phyloP scores from a whole-genome alignment of 2,113 vertebrate species.

The Theristicus caerulescens region DNA sequence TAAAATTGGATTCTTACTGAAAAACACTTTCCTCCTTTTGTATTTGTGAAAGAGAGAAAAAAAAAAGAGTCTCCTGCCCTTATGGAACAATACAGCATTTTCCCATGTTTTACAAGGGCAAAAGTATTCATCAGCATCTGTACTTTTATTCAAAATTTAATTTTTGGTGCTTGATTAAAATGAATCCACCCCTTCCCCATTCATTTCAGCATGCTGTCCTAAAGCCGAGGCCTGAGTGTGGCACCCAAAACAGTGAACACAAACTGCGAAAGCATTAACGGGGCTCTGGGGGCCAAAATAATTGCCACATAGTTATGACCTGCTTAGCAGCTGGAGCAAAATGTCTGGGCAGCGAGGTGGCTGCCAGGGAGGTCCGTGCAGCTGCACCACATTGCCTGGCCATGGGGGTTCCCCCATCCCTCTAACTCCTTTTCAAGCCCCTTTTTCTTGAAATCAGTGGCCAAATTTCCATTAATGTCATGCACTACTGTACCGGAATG shows the following conservation, averaged over 20 bases:
- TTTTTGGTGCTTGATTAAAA: neutral
- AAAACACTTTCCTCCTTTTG: neutral
- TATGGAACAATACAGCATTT: neutral
- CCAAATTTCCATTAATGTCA: neutral
- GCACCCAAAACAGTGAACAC: neutral
- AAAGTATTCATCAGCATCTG: neutral
- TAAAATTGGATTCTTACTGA: constrained; percentile 22
- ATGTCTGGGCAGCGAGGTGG: neutral
- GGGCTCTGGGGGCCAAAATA: neutral
- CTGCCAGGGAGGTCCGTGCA: neutral
- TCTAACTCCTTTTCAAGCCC: neutral
- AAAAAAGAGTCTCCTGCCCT: neutral
- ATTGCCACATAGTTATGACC: neutral
- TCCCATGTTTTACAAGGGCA: neutral
- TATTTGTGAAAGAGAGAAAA: neutral
- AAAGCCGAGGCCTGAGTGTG: neutral
- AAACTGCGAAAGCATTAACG: neutral
- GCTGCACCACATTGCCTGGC: neutral
- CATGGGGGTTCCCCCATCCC: fast-evolving
- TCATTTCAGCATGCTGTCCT: neutral
- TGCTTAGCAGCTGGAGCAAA: neutral
- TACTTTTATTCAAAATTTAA: neutral
- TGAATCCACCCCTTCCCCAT: neutral
- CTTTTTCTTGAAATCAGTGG: neutral
- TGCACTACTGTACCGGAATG: neutral